Base-by-base conservation (phyloP, 2,113 vertebrate genomes). In the Ammodytes marinus region DNA sequence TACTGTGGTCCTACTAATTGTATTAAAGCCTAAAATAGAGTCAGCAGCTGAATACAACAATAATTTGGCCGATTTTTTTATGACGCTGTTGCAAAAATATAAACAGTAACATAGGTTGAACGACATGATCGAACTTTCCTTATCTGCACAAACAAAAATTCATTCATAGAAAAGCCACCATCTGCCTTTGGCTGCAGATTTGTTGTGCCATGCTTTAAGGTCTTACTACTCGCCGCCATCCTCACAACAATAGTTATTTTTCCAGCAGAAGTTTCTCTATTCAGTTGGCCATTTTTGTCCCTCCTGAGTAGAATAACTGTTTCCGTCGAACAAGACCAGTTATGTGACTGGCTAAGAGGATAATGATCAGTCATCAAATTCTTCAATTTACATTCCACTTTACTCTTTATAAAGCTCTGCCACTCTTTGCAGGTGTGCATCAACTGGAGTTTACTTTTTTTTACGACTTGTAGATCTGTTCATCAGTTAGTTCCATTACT, bases 181-280 rank as follows among this genome's bases (percentile, higher is more conserved):
- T 79, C 43, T 57, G 17, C 27, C 17, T 37, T 46, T 60, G 39
- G 54, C 46, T 70, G 58, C 43, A 66, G 47, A 77, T 74, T 50
- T 69, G 35, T 50, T 64, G 9, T 54, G n/a, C 39, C 6, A 4
- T 50, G 59, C 43, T 54, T 40, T 59, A 2, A 47, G 27, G 40
- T 58, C 27, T 59, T 14, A 0, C 4, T 0, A 4, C 39, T 67
- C 60, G 53, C 47, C 40, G 8, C 27, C 4, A 1, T 50, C 17
- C 6, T 43, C 43, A 40, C 27, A 79, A 39, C 55, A 42, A 40
- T 2, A 13, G 10, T 19, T 19, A 17, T 19, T 43, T 71, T 42
- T 70, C 4, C 3, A 46, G 9, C 43, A 57, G 27, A 59, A 43
- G 8, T 69, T 45, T 59, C 37, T 60, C 54, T 3, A 37, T 46